A percentile compares a stretch with the other conserved stretches of the same genome.
These are phyloP conservation scores for Ostrea edulis DNA, from an alignment of 1,140 invertebrate genomes.

Conservation along the genomic window DNA sequence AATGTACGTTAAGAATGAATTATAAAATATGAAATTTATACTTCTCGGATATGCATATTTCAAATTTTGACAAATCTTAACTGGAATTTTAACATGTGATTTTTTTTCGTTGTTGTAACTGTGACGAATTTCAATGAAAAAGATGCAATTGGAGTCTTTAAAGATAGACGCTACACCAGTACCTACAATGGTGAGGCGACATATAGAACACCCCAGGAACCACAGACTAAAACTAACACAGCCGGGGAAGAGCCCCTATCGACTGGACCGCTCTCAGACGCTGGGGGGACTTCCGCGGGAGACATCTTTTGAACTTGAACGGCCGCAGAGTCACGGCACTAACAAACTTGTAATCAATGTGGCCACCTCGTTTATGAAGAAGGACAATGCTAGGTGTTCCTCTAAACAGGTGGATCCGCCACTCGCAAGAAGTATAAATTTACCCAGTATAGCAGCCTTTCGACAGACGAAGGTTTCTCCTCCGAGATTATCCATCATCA, in stretches of 20 bases:
- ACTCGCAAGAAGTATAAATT: constrained; percentile 8
- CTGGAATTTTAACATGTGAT: neutral
- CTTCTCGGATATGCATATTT: neutral
- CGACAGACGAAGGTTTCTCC: constrained; percentile 20
- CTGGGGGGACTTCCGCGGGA: constrained; percentile 43
- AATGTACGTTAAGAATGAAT: neutral
- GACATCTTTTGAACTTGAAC: constrained; percentile 54
- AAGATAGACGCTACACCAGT: constrained; percentile 51
- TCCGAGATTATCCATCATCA: constrained; percentile 39
- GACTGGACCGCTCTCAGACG: constrained; percentile 51
- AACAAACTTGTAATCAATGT: constrained; percentile 55
- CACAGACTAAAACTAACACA: constrained; percentile 51
- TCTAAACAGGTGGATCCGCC: constrained; percentile 17
- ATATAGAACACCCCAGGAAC: constrained; percentile 49
- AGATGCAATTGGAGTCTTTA: constrained; percentile 44
- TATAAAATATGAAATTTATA: neutral
- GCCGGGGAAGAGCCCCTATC: constrained; percentile 49
- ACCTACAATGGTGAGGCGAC: constrained; percentile 35
- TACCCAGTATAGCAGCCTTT: constrained; percentile 12
- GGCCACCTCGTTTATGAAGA: constrained; percentile 52
- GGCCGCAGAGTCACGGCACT: constrained; percentile 52
- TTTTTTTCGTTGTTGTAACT: neutral
- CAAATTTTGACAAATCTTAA: neutral
- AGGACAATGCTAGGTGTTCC: constrained; percentile 40
- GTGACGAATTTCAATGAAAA: constrained; percentile 34